Evolutionary conservation across 2,888 invertebrate species (phyloP).

Genomic region (Merodon equestris): DNA sequence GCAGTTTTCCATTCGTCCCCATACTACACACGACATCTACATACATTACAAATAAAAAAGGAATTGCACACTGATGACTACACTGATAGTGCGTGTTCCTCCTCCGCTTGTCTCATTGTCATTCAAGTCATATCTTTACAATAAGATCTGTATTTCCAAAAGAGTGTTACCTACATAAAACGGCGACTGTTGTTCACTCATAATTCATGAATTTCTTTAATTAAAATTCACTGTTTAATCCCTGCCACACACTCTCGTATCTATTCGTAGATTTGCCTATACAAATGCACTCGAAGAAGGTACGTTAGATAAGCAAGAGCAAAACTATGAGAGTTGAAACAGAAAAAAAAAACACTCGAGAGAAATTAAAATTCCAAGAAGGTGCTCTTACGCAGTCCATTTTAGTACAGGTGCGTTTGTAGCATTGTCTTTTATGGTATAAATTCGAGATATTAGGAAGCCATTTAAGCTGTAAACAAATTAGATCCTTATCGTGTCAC

Average conservation of each 20-base stretch:
- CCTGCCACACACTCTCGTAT: neutral
- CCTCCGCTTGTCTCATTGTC: slow-evolving; percentile 43
- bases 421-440: slow-evolving; percentile 37
- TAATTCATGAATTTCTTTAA: slow-evolving; percentile 65
- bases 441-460: slow-evolving; percentile 38
- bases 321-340: too few species aligned
- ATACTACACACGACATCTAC: neutral
- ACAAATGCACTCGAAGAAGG: slow-evolving; percentile 8
- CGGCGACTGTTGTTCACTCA: slow-evolving; percentile 55
- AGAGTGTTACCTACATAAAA: slow-evolving; percentile 62
- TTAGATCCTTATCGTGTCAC: slow-evolving; percentile 44
- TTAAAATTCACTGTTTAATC: slow-evolving; percentile 54
- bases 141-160: slow-evolving; percentile 68
- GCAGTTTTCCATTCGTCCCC: neutral
- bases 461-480: slow-evolving; percentile 53
- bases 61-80: slow-evolving; percentile 48
- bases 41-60: slow-evolving; percentile 29
- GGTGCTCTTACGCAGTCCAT: slow-evolving; percentile 52
- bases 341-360: slow-evolving; percentile 10
- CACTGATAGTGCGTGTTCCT: slow-evolving; percentile 51
- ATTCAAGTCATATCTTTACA: slow-evolving; percentile 55
- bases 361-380: slow-evolving; percentile 59
- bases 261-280: slow-evolving; percentile 2
- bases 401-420: slow-evolving; percentile 61
- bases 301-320: slow-evolving; percentile 14